A percentile compares a stretch with the other conserved stretches of the same genome.
Evolutionary conservation across 2,113 vertebrate species (phyloP).

Genomic region (Lepisosteus osseus): DNA sequence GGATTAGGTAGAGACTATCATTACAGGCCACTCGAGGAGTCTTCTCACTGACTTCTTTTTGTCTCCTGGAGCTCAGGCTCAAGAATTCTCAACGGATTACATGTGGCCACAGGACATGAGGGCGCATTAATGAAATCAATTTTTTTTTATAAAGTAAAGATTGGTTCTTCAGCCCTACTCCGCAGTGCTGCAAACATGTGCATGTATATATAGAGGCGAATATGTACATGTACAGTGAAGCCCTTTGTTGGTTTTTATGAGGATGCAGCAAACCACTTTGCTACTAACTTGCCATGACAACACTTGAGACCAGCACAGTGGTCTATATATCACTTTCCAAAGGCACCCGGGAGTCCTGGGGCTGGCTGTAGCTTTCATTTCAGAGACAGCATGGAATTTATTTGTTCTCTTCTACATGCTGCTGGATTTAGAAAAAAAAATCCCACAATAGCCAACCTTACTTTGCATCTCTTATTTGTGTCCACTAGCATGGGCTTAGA

Average conservation of each 20-base stretch:
- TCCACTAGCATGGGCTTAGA: background rate
- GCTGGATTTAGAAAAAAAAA: conserved; percentile 42
- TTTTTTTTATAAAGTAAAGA: conserved; percentile 65
- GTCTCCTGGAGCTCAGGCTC: conserved; percentile 68
- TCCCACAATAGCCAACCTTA: background rate
- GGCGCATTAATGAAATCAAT: conserved; percentile 81
- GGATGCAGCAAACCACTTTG: conserved; percentile 55
- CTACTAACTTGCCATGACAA: conserved; percentile 60
- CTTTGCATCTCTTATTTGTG: conserved; percentile 28
- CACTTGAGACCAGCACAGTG: conserved; percentile 58
- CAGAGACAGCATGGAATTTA: conserved; percentile 50
- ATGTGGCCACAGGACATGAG: conserved; percentile 70
- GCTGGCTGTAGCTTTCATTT: conserved; percentile 44
- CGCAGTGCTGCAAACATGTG: conserved; percentile 45
- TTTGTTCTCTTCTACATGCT: conserved; percentile 53
- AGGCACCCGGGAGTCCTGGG: conserved; percentile 60
- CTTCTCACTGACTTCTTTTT: conserved; percentile 65
- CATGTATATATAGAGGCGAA: conserved; percentile 73
- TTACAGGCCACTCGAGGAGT: conserved; percentile 74
- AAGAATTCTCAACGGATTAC: conserved; percentile 74
- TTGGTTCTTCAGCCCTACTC: conserved; percentile 55
- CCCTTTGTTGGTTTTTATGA: conserved; percentile 72
- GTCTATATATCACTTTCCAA: conserved; percentile 65
- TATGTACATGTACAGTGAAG: conserved; percentile 65
- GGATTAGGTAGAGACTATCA: conserved; percentile 81